These are phyloP conservation scores for Sebastolobus altivelis DNA, from an alignment of 2,797 vertebrate species.

Conservation along the genomic window DNA sequence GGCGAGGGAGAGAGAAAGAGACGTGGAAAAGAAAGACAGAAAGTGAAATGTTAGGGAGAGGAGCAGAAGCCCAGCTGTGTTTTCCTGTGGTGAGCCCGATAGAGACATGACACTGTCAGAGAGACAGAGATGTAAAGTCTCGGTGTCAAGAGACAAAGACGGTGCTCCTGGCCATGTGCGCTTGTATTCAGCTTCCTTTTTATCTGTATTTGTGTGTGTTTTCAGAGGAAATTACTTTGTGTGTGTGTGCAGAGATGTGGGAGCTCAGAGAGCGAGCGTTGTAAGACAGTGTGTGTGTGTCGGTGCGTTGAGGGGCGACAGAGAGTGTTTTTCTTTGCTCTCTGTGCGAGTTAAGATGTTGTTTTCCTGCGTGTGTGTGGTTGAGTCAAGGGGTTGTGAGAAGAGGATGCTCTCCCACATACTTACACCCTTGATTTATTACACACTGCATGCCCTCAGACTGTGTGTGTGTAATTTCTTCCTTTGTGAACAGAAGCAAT, in stretches of 20 bases:
- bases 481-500: conserved; percentile 24
- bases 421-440: conserved; percentile 64
- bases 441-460: conserved; percentile 43
- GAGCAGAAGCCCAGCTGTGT: conserved; percentile 60
- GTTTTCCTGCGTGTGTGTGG: conserved; percentile 38
- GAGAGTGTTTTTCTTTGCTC: conserved; percentile 52
- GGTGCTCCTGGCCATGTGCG: conserved; percentile 59
- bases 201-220: conserved; percentile 62
- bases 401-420: conserved; percentile 63
- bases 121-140: conserved; percentile 66
- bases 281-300: conserved; percentile 36
- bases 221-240: conserved; percentile 57
- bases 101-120: conserved; percentile 64
- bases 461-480: conserved; percentile 30
- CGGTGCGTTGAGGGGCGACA: conserved; percentile 33
- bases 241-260: conserved; percentile 23
- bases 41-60: conserved; percentile 36
- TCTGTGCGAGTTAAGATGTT: conserved; percentile 41
- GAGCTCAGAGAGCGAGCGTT: conserved; percentile 31
- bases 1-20: conserved; percentile 13
- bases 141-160: conserved; percentile 69
- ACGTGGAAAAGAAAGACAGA: conserved; percentile 33
- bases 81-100: conserved; percentile 54
- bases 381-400: conserved; percentile 64
- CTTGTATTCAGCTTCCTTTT: conserved; percentile 66